A percentile compares a stretch with the other conserved stretches of the same genome.
Conservation (phyloP, 2,888 invertebrate species). For the Ophonus ardosiacus region DNA sequence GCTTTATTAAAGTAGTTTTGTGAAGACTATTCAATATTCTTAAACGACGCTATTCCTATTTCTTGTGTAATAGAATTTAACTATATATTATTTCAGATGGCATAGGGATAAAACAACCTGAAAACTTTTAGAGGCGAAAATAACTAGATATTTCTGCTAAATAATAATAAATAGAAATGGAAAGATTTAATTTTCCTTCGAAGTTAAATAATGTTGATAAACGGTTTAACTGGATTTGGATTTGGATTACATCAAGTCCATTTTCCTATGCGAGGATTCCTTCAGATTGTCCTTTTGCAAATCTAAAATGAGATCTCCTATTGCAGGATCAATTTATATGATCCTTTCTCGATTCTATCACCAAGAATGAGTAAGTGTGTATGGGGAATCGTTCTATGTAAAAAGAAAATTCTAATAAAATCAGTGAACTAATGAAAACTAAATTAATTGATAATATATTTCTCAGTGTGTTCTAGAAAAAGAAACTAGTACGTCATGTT, state of each 20-base stretch:
- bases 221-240: slow-evolving; percentile 99
- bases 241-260: slow-evolving; percentile 98
- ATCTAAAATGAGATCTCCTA: slow-evolving; percentile 92
- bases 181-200: slow-evolving; percentile 96
- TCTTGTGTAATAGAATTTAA: slow-evolving; percentile 99
- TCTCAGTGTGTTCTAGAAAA: too few relatives aligned
- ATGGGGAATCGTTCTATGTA: too few relatives aligned
- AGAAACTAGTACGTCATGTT: too few relatives aligned
- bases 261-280: slow-evolving; percentile 89
- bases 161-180: slow-evolving; percentile 92
- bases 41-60: slow-evolving; percentile 89
- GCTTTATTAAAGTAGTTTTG: neutral
- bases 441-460: too few relatives aligned
- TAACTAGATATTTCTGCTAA: slow-evolving; percentile 75
- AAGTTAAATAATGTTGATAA: slow-evolving; percentile 97
- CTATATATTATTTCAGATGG: slow-evolving; percentile 95
- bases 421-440: too few relatives aligned
- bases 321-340: slow-evolving; percentile 89
- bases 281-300: slow-evolving; percentile 91
- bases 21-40: slow-evolving; percentile 86
- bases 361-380: too few relatives aligned
- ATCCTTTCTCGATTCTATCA: slow-evolving; percentile 86
- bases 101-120: slow-evolving; percentile 94
- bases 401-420: too few relatives aligned
- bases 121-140: slow-evolving; percentile 68